Percentiles rank a stretch among this genome's conserved stretches.
These are phyloP conservation scores for Tragelaphus strepsiceros DNA, from an alignment of 2,113 vertebrate genomes.

Conservation along the genomic window DNA sequence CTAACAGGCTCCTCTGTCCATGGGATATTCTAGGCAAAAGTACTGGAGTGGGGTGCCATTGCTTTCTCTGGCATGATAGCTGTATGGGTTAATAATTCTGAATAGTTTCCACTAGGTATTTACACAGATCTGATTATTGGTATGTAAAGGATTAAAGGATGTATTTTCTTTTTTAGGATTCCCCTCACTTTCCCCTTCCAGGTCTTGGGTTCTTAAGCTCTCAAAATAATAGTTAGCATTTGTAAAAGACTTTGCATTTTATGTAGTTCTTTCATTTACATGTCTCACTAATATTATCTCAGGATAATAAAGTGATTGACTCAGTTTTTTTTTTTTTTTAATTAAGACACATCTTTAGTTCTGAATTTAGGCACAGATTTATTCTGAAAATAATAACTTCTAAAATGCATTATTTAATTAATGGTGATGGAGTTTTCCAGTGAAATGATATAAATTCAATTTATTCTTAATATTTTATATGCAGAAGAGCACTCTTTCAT, in stretches of 20 bases:
- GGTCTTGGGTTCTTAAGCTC: background rate
- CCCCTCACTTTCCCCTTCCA: background rate
- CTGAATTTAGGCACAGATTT: background rate
- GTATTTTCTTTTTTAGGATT: background rate
- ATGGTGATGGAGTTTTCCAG: constrained; percentile 25
- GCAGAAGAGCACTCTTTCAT: background rate
- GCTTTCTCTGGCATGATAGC: background rate
- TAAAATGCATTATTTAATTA: constrained; percentile 30
- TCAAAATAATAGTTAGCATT: background rate
- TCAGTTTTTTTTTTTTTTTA: background rate
- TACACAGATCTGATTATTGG: background rate
- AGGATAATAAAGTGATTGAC: background rate
- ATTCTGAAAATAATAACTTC: constrained; percentile 18
- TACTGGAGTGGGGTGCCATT: too few relatives aligned
- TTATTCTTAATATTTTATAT: constrained; percentile 35
- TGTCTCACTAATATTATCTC: background rate
- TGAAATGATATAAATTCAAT: background rate
- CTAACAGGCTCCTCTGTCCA: too few relatives aligned
- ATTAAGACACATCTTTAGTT: constrained; percentile 14
- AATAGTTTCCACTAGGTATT: background rate
- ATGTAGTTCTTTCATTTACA: background rate
- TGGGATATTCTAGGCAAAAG: too few relatives aligned
- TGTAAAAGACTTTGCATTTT: background rate
- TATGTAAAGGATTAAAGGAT: background rate
- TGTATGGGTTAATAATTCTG: background rate